Evolutionary conservation across 1,140 invertebrate species (phyloP).

Genomic region (Phthorimaea operculella): DNA sequence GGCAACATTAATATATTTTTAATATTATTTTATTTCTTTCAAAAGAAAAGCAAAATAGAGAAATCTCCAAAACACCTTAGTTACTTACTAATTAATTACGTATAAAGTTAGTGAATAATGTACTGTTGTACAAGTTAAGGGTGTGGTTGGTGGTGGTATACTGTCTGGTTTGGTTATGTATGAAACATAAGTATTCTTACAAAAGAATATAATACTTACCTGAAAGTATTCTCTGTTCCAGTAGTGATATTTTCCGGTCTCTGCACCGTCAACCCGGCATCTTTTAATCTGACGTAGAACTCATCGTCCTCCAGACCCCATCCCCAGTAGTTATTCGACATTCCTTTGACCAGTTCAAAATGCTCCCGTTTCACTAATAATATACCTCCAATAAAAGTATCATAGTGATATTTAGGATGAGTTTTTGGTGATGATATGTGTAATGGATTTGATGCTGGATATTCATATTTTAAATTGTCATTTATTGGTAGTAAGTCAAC

Average conservation of each 20-base stretch:
- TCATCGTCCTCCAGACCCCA: constrained; percentile 99
- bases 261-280: constrained; percentile 81
- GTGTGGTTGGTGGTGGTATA: too few relatives aligned
- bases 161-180: too few relatives aligned
- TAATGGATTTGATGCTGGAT: constrained; percentile 79
- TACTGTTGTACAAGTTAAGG: too few relatives aligned
- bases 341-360: constrained; percentile 88
- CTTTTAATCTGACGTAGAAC: constrained; percentile 93
- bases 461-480: constrained; percentile 72
- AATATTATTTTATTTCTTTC: too few relatives aligned
- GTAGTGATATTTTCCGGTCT: constrained; percentile 82
- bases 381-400: constrained; percentile 97
- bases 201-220: constrained; percentile 62
- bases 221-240: constrained; percentile 82
- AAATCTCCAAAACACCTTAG: too few relatives aligned
- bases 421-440: constrained; percentile 91
- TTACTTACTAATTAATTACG: too few relatives aligned
- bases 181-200: constrained; percentile 7
- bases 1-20: too few relatives aligned
- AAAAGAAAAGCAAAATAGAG: too few relatives aligned
- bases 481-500: constrained; percentile 97
- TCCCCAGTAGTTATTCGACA: constrained; percentile 99
- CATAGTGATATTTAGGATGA: constrained; percentile 97
- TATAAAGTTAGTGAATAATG: too few relatives aligned
- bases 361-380: constrained; percentile 87